Base-by-base conservation (phyloP, 30 jellyfish, hydroid and myxozoan species). In the Aurelia coerulea region DNA sequence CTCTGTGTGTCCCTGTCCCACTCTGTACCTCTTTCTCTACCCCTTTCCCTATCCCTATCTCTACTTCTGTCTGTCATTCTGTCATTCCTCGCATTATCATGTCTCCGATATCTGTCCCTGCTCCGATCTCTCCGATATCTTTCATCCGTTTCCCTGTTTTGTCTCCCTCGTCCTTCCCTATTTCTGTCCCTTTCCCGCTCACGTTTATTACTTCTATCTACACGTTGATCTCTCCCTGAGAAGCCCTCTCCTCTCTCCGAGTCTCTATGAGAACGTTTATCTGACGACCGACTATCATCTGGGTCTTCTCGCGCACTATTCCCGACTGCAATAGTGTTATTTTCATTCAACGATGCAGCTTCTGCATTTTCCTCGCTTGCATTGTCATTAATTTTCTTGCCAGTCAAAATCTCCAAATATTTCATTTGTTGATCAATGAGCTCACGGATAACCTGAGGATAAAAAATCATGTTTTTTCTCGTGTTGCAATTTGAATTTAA, bases 401-500 rank as follows among this genome's bases (percentile, higher is more conserved):
- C 89, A 6, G 74, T 33, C 17, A 86, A 49, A 66, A 92, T 68
- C 74, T 81, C 91, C 29, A 94, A 68, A 63, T 94, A 94, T 51
- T 83, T 76, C 97, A 91, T 94, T 74, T 94, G 99, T 42, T 94
- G 96, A 9, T 94, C 99, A 31, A 94, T 85, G 23, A 94, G 78
- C 79, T 89, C 99, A 35, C 92, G 85, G 1, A 92, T 76, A 33
- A 88, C 95, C 98, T 92, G 46, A 0, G 79, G 63, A 68, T 16
- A 67, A 78, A 34, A 80, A 4, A 46, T 15, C 29, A 8, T 46
- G 56, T 9, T 46, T 46, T 46, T 46, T 46, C 29, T 37, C 49
- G 56, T 46, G 56, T 46, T 7, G 56, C 14, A 46, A 4, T 46
- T 6, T 9, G 12, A 46, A 4, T 46, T 6, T 9, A 9, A 46